phyloP scores from a whole-genome alignment of 2,888 invertebrate genomes.

The Diadegma fenestrale region DNA sequence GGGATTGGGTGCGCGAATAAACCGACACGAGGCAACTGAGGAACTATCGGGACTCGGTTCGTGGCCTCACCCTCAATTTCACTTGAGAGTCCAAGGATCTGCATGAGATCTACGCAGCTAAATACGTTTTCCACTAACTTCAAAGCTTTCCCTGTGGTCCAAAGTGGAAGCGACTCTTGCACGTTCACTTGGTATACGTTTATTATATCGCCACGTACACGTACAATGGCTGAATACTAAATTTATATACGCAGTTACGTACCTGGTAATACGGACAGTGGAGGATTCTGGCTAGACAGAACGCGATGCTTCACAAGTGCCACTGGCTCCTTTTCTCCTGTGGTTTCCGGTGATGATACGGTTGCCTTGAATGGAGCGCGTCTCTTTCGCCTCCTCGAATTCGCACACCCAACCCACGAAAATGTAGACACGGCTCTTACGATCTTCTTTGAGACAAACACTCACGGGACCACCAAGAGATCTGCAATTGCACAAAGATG shows the following conservation, averaged over 20 bases:
- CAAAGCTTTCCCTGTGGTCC: constrained; percentile 46
- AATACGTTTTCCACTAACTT: constrained; percentile 48
- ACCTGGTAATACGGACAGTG: constrained; percentile 49
- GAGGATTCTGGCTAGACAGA: constrained; percentile 18
- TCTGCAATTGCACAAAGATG: constrained; percentile 56
- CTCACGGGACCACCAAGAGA: constrained; percentile 2
- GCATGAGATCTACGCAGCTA: constrained; percentile 51
- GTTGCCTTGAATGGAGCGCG: constrained; percentile 37
- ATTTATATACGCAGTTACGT: constrained; percentile 20
- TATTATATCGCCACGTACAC: not conserved
- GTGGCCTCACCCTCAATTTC: not conserved
- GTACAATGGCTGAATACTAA: constrained; percentile 14
- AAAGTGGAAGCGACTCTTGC: constrained; percentile 18
- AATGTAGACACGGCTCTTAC: constrained; percentile 23
- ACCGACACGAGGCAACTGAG: no score
- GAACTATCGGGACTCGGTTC: constrained; percentile 17
- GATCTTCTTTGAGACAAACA: constrained; percentile 21
- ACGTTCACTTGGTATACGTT: not conserved
- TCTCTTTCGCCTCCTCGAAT: constrained; percentile 52
- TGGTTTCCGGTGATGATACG: constrained; percentile 34
- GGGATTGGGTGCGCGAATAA: not conserved
- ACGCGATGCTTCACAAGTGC: constrained; percentile 9
- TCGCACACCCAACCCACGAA: constrained; percentile 53
- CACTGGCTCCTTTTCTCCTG: constrained; percentile 23
- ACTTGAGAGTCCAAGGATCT: constrained; percentile 43